Percentiles rank a stretch among this genome's conserved stretches.
phyloP scores from a whole-genome alignment of 2,888 invertebrate genomes.

The Lottia scabra region DNA sequence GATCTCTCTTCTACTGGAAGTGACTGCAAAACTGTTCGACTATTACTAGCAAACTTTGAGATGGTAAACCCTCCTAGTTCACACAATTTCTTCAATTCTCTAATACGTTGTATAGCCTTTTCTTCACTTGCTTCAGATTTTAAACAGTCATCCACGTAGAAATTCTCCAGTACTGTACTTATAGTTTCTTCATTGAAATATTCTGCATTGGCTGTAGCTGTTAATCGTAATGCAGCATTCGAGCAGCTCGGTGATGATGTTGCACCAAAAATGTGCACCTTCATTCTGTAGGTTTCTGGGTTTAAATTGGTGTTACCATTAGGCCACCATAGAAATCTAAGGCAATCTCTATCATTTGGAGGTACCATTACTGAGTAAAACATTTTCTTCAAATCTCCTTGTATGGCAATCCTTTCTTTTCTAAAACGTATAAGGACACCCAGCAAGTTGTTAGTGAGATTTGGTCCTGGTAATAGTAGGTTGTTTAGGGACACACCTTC shows the following conservation, averaged over 20 bases:
- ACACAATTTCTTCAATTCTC: no score
- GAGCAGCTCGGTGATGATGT: conserved; percentile 17
- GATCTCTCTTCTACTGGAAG: no score
- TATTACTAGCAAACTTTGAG: no score
- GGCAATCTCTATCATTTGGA: conserved; percentile 12
- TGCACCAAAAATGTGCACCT: conserved; percentile 20
- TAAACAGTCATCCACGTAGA: no score
- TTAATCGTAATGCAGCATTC: conserved; percentile 16
- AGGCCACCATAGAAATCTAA: conserved; percentile 26
- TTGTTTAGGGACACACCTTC: no score
- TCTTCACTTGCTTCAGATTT: no score
- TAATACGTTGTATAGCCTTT: no score
- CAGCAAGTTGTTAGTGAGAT: conserved; percentile 14
- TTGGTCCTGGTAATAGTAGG: no score
- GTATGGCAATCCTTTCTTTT: conserved; percentile 15
- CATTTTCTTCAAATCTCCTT: conserved; percentile 23
- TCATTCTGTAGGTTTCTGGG: conserved; percentile 19
- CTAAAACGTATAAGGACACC: conserved; percentile 9
- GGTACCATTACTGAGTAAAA: conserved; percentile 18
- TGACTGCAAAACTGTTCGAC: no score
- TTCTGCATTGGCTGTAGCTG: neutral
- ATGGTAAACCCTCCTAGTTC: no score
- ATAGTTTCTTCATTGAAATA: no score
- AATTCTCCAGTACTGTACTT: no score
- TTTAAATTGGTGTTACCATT: neutral